Evolutionary conservation across 2,888 invertebrate genomes (phyloP).

Genomic region (Scelioninae gen. 1): DNA sequence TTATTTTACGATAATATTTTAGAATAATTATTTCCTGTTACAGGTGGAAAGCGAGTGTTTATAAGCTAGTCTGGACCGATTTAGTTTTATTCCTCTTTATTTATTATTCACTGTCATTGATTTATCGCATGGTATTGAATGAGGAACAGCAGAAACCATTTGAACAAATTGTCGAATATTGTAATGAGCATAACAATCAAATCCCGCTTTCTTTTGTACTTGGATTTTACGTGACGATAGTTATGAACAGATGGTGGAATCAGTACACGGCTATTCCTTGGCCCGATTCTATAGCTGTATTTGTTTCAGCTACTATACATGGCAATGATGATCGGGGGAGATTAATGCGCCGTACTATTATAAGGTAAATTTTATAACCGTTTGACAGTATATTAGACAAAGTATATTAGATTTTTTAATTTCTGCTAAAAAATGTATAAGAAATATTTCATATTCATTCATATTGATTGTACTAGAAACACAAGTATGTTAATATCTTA

Average conservation of each 20-base stretch:
- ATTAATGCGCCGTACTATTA: constrained; percentile 86
- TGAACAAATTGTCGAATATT: constrained; percentile 93
- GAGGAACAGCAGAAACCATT: constrained; percentile 90
- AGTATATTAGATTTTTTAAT: no score
- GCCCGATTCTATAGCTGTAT: constrained; percentile 87
- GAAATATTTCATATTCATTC: no score
- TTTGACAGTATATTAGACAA: not conserved
- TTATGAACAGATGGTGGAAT: constrained; percentile 94
- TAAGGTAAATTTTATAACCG: constrained; percentile 80
- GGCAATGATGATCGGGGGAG: constrained; percentile 86
- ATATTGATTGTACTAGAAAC: no score
- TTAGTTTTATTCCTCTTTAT: constrained; percentile 90
- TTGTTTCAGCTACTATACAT: constrained; percentile 86
- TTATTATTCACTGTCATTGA: constrained; percentile 91
- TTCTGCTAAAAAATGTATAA: no score
- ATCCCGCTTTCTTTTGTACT: constrained; percentile 97
- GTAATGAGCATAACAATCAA: constrained; percentile 93
- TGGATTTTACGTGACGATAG: constrained; percentile 96
- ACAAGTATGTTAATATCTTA: no score
- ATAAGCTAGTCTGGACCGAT: constrained; percentile 97
- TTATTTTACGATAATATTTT: not conserved
- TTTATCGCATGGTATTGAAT: constrained; percentile 90
- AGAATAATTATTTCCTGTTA: constrained; percentile 80
- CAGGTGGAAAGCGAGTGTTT: constrained; percentile 97
- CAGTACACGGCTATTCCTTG: constrained; percentile 87